phyloP scores from a whole-genome alignment of 2,888 invertebrate species.

The Perizoma affinitatum region DNA sequence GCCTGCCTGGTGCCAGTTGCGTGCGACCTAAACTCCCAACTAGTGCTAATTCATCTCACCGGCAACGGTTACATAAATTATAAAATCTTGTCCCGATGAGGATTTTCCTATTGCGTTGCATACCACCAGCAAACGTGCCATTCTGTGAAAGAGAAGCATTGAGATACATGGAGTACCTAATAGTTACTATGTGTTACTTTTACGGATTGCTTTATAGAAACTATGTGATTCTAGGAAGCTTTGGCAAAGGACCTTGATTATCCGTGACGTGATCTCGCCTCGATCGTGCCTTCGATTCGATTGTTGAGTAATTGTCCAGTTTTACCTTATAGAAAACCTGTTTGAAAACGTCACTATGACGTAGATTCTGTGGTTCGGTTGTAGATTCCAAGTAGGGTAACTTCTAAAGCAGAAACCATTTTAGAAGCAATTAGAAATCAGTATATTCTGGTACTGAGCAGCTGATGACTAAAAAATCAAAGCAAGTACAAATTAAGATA shows the following conservation, averaged over 20 bases:
- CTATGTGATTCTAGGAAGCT: conserved; percentile 25
- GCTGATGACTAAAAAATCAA: too few species aligned
- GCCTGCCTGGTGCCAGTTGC: too few species aligned
- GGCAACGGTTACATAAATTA: conserved; percentile 12
- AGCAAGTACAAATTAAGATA: too few species aligned
- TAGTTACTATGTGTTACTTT: background rate
- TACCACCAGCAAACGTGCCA: conserved; percentile 14
- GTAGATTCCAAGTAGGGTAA: background rate
- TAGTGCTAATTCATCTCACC: conserved; percentile 1
- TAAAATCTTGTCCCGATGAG: conserved; percentile 18
- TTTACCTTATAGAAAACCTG: conserved; percentile 21
- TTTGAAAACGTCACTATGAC: conserved; percentile 22
- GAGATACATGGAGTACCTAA: background rate
- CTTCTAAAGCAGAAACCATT: too few species aligned
- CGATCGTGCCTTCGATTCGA: conserved; percentile 23
- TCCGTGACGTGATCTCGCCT: conserved; percentile 32
- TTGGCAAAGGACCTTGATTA: conserved; percentile 22
- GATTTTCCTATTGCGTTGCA: conserved; percentile 24
- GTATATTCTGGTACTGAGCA: too few species aligned
- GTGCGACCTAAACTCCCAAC: too few species aligned
- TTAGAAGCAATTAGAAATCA: too few species aligned
- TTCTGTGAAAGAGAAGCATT: conserved; percentile 13
- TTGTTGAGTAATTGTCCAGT: conserved; percentile 20
- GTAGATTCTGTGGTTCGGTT: conserved; percentile 1
- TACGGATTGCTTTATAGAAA: conserved; percentile 4